Percentiles rank a stretch among this genome's conserved stretches.
These are phyloP conservation scores for Clangula hyemalis DNA, from an alignment of 2,797 vertebrate species.

Conservation along the genomic window DNA sequence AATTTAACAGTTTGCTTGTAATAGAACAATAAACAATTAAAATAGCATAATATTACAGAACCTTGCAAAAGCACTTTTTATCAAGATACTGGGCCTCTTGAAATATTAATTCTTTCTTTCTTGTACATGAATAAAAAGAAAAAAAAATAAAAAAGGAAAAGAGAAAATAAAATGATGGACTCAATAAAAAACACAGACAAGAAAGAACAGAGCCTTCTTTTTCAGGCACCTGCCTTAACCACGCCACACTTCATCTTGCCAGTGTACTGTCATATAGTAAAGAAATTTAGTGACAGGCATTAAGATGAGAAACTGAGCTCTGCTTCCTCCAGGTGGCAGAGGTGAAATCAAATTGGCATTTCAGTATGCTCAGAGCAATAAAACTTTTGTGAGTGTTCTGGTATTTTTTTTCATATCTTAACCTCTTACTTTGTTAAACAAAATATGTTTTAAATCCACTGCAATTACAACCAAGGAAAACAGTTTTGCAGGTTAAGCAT, in stretches of 20 bases:
- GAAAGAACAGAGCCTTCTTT: neutral
- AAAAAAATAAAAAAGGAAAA: neutral
- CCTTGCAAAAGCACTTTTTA: neutral
- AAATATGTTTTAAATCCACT: slow-evolving; percentile 8
- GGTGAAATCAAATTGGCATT: neutral
- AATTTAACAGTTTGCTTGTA: neutral
- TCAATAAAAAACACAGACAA: neutral
- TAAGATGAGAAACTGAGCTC: neutral
- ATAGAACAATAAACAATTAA: neutral
- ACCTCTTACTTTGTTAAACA: neutral
- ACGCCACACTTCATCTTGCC: neutral
- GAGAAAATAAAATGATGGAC: neutral
- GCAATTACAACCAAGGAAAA: neutral
- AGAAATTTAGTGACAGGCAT: neutral
- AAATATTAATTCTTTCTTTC: neutral
- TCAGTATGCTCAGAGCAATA: neutral
- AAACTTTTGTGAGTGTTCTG: neutral
- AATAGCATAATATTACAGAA: neutral
- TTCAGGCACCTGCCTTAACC: neutral
- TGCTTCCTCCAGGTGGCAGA: slow-evolving; percentile 9
- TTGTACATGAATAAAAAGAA: neutral
- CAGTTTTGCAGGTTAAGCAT: neutral
- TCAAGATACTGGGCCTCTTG: neutral
- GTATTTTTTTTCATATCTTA: neutral
- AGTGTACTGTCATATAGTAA: neutral